Base-by-base conservation (phyloP, 2,113 vertebrate genomes). In the Electrona antarctica region DNA sequence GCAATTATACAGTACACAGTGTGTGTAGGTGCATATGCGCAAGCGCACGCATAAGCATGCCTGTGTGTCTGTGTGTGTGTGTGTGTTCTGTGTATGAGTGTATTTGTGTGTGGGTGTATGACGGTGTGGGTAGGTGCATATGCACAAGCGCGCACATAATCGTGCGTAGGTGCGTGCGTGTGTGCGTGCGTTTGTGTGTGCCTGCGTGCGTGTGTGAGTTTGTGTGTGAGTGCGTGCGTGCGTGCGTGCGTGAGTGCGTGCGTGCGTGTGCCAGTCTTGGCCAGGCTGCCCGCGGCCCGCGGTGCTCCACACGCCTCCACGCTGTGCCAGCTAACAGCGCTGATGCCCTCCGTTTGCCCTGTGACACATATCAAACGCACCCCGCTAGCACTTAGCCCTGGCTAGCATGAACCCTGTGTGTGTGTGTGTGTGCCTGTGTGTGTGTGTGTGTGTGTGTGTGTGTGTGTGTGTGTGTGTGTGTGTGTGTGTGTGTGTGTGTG, bases 361-460 rank as follows among this genome's bases (percentile, higher is more conserved):
- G 95, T 95, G 95, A 96, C 95, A 96, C 96, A 97, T 96, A 96
- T 96, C 95, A 96, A 96, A 95, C 93, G 91, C 96, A 94, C 94
- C 95, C 94, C 94, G 95, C 93, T 92, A 94, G 91, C 91, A 81
- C 84, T 92, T 89, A 90, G 87, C 78, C 87, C 80, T 84, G 83
- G 71, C 76, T 85, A 63, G 74, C 79, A 60, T 79, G 68, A 87
- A 75, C 86, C 76, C 73, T 68, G 73, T 61, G 73, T 46, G 45
- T 33, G 29, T 33, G 29, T 4, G 4, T 4, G 2, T 4, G 4
- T n/a, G n/a, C 50, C 70, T 64, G 54, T 14, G n/a, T n/a, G n/a
- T n/a, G n/a, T n/a, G n/a, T n/a, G n/a, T n/a, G n/a, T n/a, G n/a
- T 54, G 10, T 13, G 13, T 10, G 10, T 56, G 54, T 56, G 13